Conservation (phyloP, 2,113 vertebrate genomes). For the Trochalopteron elliotii region DNA sequence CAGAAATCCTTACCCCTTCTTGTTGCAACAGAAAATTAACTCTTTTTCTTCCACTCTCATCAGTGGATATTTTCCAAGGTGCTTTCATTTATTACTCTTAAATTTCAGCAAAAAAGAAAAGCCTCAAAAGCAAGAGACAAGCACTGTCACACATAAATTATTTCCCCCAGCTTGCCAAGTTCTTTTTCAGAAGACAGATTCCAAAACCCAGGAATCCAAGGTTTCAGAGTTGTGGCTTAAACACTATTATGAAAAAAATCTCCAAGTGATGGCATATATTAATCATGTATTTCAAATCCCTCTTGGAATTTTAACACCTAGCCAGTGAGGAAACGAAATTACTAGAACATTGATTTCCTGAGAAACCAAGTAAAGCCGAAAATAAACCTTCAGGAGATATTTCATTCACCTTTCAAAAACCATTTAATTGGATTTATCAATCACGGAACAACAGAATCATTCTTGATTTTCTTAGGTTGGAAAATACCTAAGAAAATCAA, state of each 20-base stretch:
- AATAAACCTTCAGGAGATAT: not conserved
- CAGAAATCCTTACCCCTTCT: not conserved
- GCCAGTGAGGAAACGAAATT: not conserved
- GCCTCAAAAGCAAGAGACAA: not conserved
- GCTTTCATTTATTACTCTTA: not conserved
- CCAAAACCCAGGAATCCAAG: not conserved
- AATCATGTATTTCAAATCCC: not conserved
- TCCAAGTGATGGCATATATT: not conserved
- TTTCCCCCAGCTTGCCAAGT: not conserved
- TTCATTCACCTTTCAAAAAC: not conserved
- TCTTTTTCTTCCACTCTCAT: not conserved
- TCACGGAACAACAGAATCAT: not conserved
- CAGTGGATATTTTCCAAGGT: not conserved
- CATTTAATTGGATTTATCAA: not conserved
- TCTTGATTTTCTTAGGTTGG: no score
- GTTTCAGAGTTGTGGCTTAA: not conserved
- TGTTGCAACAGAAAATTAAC: not conserved
- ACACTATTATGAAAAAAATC: fast-evolving
- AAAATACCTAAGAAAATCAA: not conserved
- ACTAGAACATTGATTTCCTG: not conserved
- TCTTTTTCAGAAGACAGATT: not conserved
- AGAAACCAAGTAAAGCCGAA: not conserved
- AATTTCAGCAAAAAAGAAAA: not conserved
- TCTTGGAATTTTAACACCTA: not conserved
- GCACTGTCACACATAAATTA: not conserved